Evolutionary conservation across 2,888 invertebrate genomes (phyloP).

Genomic region (Acanthoscelides obtectus): DNA sequence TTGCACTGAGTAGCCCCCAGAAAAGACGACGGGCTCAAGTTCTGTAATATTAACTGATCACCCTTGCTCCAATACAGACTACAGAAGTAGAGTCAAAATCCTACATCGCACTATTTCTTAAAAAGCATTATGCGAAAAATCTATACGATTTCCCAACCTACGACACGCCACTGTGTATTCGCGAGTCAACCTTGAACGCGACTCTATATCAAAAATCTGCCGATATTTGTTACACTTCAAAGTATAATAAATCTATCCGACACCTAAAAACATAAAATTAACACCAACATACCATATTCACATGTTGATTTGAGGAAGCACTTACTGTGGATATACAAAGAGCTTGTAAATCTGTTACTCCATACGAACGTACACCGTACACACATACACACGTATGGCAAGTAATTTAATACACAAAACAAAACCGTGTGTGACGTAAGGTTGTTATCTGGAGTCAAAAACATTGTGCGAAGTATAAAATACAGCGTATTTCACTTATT

Average conservation of each 20-base stretch:
- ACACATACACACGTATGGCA: neutral
- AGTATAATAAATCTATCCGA: neutral
- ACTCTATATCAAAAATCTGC: neutral
- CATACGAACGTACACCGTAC: neutral
- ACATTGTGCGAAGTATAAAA: neutral
- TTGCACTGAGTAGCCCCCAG: too few species aligned
- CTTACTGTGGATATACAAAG: neutral
- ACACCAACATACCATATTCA: neutral
- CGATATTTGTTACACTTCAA: neutral
- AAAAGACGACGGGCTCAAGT: too few species aligned
- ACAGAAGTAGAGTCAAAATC: too few species aligned
- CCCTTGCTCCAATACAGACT: too few species aligned
- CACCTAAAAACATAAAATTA: neutral
- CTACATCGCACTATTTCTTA: too few species aligned
- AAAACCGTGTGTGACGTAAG: neutral
- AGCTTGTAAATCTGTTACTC: neutral
- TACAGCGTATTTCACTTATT: neutral
- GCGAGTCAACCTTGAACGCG: neutral
- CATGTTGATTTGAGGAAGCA: neutral
- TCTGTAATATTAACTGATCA: too few species aligned
- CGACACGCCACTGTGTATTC: neutral
- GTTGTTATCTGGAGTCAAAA: neutral
- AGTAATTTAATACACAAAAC: neutral
- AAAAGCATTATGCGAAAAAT: too few species aligned
- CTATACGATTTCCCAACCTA: too few species aligned